Conservation (phyloP, 2,888 invertebrate genomes). For the Hetaerina titia region DNA sequence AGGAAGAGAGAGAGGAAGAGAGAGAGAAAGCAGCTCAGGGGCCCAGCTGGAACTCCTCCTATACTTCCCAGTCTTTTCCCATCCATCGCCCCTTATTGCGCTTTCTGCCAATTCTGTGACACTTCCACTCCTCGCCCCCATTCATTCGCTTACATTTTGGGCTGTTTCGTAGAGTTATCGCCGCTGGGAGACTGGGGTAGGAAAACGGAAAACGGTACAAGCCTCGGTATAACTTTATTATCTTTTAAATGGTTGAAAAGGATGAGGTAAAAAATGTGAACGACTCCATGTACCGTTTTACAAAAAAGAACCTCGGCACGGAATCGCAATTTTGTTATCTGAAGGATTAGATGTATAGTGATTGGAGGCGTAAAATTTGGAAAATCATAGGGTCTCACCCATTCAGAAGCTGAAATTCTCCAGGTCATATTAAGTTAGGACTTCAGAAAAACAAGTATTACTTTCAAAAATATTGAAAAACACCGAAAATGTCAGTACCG, state of each 20-base stretch:
- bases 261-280: not conserved
- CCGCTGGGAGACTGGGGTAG: not conserved
- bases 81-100: conserved; percentile 61
- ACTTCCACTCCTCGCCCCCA: conserved; percentile 41
- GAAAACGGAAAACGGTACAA: not conserved
- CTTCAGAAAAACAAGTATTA: too few species aligned
- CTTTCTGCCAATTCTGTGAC: conserved; percentile 58
- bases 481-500: too few species aligned
- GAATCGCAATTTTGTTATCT: not conserved
- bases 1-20: not conserved
- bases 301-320: not conserved
- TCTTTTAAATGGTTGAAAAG: conserved; percentile 32
- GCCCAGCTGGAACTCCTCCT: conserved; percentile 59
- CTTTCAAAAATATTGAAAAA: too few species aligned
- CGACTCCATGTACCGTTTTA: conserved; percentile 9
- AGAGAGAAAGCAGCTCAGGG: conserved; percentile 4
- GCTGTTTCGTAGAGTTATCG: conserved; percentile 12
- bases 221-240: conserved; percentile 6
- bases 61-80: conserved; percentile 45
- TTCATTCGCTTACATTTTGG: conserved; percentile 45
- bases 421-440: too few species aligned
- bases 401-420: too few species aligned
- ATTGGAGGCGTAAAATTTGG: not conserved
- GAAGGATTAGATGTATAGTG: not conserved
- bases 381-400: not conserved